Percentiles rank a stretch among this genome's conserved stretches.
These are phyloP conservation scores for Tenthredo notha DNA, from an alignment of 2,888 invertebrate species.

Conservation along the genomic window DNA sequence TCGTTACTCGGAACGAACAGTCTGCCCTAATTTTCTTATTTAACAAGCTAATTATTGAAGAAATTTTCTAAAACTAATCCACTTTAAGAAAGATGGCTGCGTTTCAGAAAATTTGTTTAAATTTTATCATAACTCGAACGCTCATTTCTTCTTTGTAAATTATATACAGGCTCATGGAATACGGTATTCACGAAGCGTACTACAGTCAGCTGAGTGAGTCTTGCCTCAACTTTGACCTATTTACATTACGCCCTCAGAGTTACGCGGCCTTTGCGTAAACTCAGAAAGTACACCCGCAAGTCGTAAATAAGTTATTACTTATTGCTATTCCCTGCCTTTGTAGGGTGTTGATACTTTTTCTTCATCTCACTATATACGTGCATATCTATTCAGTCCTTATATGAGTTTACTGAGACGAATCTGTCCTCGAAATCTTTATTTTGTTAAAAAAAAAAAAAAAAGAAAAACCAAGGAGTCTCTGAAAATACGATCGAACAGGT, in stretches of 20 bases:
- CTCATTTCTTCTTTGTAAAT: conserved; percentile 31
- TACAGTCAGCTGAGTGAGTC: neutral
- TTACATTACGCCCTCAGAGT: conserved; percentile 28
- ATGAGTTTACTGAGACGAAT: neutral
- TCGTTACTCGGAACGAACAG: neutral
- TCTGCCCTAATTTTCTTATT: conserved; percentile 1
- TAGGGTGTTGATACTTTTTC: neutral
- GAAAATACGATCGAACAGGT: neutral
- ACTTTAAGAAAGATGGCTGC: neutral
- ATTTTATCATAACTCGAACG: neutral
- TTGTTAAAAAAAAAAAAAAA: neutral
- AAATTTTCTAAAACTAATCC: neutral
- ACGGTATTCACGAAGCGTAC: conserved; percentile 34
- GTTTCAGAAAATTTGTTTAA: neutral
- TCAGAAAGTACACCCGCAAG: neutral
- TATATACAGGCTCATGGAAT: neutral
- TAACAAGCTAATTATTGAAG: conserved; percentile 28
- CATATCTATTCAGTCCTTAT: neutral
- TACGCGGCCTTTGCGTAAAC: conserved; percentile 8
- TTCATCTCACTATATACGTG: neutral
- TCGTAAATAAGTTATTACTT: conserved; percentile 49
- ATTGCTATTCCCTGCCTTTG: conserved; percentile 23
- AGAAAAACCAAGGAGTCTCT: neutral
- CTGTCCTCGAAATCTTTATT: conserved; percentile 11
- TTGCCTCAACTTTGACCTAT: conserved; percentile 8